A percentile compares a stretch with the other conserved stretches of the same genome.
Evolutionary conservation across 2,113 vertebrate species (phyloP).

Genomic region (Nyctibius bracteatus): DNA sequence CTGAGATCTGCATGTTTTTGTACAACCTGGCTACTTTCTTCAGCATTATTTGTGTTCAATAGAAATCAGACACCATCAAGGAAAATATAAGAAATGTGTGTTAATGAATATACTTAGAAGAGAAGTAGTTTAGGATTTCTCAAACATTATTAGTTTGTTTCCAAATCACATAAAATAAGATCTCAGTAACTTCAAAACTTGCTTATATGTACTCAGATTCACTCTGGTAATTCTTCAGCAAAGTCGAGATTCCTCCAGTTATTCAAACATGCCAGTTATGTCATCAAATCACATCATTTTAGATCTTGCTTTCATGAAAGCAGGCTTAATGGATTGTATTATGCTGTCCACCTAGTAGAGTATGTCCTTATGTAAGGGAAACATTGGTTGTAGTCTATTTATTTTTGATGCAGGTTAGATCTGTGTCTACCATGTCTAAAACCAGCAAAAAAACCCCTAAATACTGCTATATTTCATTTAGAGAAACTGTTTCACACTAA

Average conservation of each 20-base stretch:
- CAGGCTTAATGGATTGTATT: not conserved
- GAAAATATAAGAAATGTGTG: not conserved
- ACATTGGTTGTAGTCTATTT: not conserved
- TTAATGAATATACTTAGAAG: constrained; percentile 24
- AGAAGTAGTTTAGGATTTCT: not conserved
- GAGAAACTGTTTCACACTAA: not conserved
- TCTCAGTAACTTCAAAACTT: not conserved
- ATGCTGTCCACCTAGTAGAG: not conserved
- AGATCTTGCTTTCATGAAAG: not conserved
- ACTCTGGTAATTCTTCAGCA: not conserved
- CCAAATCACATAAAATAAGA: not conserved
- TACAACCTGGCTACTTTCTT: not conserved
- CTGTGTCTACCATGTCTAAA: not conserved
- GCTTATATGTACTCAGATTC: not conserved
- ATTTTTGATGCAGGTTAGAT: not conserved
- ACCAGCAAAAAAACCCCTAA: not conserved
- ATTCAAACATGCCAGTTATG: constrained; percentile 22
- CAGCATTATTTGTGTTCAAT: not conserved
- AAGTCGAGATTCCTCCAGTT: not conserved
- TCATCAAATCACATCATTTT: constrained; percentile 39
- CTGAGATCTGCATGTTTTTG: not conserved
- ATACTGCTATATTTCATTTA: not conserved
- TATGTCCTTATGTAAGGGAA: not conserved
- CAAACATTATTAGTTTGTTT: constrained; percentile 1
- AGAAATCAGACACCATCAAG: constrained; percentile 25